phyloP scores from a whole-genome alignment of 2,888 invertebrate species.

The Drosophila niveifrons region DNA sequence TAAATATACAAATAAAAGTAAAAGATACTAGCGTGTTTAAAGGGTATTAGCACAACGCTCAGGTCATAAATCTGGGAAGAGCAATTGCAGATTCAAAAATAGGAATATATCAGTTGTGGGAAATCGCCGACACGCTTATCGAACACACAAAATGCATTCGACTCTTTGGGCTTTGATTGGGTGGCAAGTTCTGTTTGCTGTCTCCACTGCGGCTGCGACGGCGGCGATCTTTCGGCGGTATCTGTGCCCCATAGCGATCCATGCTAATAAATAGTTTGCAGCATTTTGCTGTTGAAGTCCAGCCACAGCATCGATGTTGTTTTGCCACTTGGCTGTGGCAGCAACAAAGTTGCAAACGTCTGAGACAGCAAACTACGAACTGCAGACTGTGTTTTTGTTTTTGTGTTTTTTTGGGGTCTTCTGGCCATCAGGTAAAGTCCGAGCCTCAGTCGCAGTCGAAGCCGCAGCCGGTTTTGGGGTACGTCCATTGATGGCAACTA shows the following conservation, averaged over 20 bases:
- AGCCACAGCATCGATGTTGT: conserved; percentile 13
- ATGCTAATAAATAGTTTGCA: conserved; percentile 54
- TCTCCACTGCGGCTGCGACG: conserved; percentile 5
- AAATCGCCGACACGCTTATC: conserved; percentile 64
- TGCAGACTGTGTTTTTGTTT: not conserved
- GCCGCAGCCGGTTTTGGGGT: conserved; percentile 59
- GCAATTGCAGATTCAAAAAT: conserved; percentile 67
- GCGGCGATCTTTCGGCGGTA: conserved; percentile 5
- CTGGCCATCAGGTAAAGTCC: conserved; percentile 39
- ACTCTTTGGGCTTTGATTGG: conserved; percentile 44
- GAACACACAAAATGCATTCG: conserved; percentile 76
- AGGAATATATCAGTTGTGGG: conserved; percentile 70
- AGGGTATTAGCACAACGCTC: conserved; percentile 26
- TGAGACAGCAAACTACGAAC: not conserved
- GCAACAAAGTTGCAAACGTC: conserved; percentile 63
- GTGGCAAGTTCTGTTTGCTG: conserved; percentile 26
- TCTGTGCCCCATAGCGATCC: conserved; percentile 23
- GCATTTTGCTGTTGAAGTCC: conserved; percentile 29
- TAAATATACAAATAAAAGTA: too few species aligned
- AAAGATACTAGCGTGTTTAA: not conserved
- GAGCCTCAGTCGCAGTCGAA: not conserved
- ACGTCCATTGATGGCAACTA: conserved; percentile 76
- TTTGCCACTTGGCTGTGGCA: conserved; percentile 36
- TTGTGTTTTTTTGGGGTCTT: conserved; percentile 20
- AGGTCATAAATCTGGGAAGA: conserved; percentile 67